These are phyloP conservation scores for Barbus barbus DNA, from an alignment of 2,113 vertebrate species.

Conservation along the genomic window DNA sequence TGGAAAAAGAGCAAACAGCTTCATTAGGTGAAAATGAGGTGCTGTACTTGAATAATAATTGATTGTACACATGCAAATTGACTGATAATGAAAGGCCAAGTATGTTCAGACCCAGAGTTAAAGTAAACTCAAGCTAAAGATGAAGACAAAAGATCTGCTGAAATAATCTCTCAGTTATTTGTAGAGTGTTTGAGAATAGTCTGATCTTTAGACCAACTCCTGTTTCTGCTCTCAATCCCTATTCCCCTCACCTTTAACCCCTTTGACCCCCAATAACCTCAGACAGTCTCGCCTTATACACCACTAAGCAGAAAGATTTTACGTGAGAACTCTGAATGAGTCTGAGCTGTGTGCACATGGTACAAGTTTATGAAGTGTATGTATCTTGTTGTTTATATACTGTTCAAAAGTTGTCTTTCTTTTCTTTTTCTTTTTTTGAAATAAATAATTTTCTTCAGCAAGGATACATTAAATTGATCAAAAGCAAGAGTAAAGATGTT, in stretches of 20 bases:
- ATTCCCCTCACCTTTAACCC: background rate
- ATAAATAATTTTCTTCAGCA: background rate
- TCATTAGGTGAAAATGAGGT: conserved; percentile 13
- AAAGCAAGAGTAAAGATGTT: background rate
- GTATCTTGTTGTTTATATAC: background rate
- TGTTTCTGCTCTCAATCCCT: background rate
- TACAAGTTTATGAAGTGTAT: background rate
- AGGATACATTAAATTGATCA: background rate
- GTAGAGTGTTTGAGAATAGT: background rate
- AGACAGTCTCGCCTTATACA: background rate
- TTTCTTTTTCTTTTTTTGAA: background rate
- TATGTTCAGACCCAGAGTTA: background rate
- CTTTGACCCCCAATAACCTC: background rate
- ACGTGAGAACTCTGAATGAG: background rate
- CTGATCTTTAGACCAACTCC: background rate
- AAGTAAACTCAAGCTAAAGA: background rate
- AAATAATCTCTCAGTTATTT: background rate
- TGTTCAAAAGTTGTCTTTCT: background rate
- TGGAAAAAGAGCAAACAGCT: background rate
- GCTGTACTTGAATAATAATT: background rate
- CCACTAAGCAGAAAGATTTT: background rate
- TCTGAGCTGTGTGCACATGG: background rate
- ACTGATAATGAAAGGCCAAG: background rate
- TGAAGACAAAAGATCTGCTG: background rate
- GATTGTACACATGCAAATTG: background rate